Evolutionary conservation across 1,140 invertebrate genomes (phyloP).

Genomic region (Lepidurus couesii): DNA sequence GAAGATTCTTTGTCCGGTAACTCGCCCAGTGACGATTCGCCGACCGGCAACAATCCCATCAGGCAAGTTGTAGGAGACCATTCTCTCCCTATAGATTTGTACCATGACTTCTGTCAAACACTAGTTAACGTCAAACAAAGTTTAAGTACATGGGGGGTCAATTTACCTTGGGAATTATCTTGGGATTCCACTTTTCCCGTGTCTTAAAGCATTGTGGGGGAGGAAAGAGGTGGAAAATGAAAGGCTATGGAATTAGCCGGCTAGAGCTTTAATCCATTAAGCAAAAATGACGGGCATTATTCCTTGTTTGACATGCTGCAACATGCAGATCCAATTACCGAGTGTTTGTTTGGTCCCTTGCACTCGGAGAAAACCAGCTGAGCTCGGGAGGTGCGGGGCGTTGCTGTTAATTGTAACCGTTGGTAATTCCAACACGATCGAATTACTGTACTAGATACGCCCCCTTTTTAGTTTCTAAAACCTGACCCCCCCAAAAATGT

Average conservation of each 20-base stretch:
- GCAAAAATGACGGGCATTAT: background rate
- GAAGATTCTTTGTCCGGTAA: slow-evolving; percentile 28
- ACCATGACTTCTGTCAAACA: background rate
- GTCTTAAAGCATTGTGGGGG: no score
- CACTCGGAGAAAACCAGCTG: background rate
- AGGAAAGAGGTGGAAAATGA: no score
- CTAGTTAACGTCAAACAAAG: no score
- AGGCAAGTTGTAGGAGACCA: slow-evolving; percentile 8
- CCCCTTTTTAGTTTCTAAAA: background rate
- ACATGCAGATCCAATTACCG: slow-evolving; percentile 14
- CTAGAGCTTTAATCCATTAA: background rate
- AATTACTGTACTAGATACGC: slow-evolving; percentile 1
- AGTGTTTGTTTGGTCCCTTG: background rate
- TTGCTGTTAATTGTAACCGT: slow-evolving; percentile 5
- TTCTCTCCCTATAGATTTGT: background rate
- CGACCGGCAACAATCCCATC: slow-evolving; percentile 20
- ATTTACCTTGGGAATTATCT: no score
- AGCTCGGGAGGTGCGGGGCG: background rate
- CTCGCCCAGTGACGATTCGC: slow-evolving; percentile 29
- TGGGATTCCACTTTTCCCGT: no score
- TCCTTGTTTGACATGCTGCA: background rate
- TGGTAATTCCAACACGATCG: background rate
- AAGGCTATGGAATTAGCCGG: no score
- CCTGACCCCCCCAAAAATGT: background rate
- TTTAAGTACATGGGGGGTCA: no score